Evolutionary conservation across 2,888 invertebrate species (phyloP).

Genomic region (Spodoptera picta): DNA sequence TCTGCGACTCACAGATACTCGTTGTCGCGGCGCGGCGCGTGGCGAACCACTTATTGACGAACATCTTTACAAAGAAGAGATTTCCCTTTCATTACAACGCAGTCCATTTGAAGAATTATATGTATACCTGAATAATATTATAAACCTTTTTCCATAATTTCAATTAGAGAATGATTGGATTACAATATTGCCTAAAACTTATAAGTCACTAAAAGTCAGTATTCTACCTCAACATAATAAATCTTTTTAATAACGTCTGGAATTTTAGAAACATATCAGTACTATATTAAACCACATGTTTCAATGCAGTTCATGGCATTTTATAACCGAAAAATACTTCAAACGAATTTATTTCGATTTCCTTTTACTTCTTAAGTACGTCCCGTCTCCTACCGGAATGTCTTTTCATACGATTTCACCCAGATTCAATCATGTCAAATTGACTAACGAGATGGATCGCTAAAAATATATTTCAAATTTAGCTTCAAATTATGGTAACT

Average conservation of each 20-base stretch:
- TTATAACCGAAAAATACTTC: background rate
- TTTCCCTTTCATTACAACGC: constrained; percentile 16
- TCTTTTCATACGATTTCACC: constrained; percentile 19
- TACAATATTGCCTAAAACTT: too few species aligned
- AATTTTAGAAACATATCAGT: too few species aligned
- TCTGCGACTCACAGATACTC: constrained; percentile 18
- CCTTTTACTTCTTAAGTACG: constrained; percentile 3
- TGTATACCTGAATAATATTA: too few species aligned
- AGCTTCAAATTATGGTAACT: constrained; percentile 1
- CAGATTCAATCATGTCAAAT: constrained; percentile 36
- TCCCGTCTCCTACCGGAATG: background rate
- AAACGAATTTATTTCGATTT: constrained; percentile 18
- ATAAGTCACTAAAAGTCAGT: too few species aligned
- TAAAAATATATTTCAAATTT: constrained; percentile 13
- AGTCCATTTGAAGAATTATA: background rate
- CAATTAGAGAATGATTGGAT: too few species aligned
- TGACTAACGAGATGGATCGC: constrained; percentile 21
- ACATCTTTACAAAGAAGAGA: background rate
- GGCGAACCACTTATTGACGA: constrained; percentile 23
- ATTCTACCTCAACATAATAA: too few species aligned
- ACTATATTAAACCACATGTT: too few species aligned
- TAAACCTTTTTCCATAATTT: too few species aligned
- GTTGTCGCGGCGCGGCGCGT: constrained; percentile 3
- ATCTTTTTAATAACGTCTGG: too few species aligned
- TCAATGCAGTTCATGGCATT: too few species aligned